These are phyloP conservation scores for Leptinotarsa peninsularis DNA, from an alignment of 2,888 invertebrate genomes.

Conservation along the genomic window DNA sequence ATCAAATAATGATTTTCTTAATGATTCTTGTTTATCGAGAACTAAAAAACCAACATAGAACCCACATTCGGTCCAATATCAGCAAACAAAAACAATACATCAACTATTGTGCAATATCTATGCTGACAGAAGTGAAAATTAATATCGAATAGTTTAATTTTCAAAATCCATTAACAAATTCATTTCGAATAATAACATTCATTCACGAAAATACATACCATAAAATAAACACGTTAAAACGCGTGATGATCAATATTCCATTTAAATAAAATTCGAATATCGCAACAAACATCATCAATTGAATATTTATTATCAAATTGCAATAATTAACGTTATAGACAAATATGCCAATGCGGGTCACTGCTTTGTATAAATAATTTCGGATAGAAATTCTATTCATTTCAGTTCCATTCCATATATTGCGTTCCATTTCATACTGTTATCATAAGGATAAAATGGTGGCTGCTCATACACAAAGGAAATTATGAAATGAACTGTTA, in stretches of 20 bases:
- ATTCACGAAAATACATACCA: not conserved
- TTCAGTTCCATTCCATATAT: not conserved
- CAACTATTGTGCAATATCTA: too few relatives aligned
- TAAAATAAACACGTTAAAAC: not conserved
- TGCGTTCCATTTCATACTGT: not conserved
- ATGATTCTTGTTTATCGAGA: too few relatives aligned
- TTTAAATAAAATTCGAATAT: not conserved
- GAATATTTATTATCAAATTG: not conserved
- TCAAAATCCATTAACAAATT: not conserved
- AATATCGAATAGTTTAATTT: not conserved
- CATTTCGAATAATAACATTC: not conserved
- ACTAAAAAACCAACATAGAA: too few relatives aligned
- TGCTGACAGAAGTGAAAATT: too few relatives aligned
- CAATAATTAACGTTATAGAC: not conserved
- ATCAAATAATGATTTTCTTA: too few relatives aligned
- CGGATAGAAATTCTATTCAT: not conserved
- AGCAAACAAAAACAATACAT: too few relatives aligned
- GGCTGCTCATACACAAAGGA: not conserved
- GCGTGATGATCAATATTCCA: not conserved
- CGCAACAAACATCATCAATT: not conserved
- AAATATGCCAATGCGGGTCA: constrained; percentile 8
- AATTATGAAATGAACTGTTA: constrained; percentile 6
- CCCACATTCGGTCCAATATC: too few relatives aligned
- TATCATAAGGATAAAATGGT: constrained; percentile 1
- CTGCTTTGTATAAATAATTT: constrained; percentile 4